Evolutionary conservation across 2,113 vertebrate species (phyloP).

Genomic region (Antigone vipio): DNA sequence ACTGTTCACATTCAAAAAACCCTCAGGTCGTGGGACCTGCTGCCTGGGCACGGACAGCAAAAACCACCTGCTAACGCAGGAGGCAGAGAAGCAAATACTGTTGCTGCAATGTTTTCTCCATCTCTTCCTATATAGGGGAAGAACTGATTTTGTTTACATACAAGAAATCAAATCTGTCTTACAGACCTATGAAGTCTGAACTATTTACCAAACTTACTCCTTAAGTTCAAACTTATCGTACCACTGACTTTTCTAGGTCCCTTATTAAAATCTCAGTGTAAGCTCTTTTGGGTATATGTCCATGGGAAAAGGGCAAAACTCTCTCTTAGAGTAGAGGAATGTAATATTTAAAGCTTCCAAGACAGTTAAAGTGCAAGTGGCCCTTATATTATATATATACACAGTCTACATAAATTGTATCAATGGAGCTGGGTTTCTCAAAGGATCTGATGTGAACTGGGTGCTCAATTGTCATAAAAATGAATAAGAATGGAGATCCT

Average conservation of each 20-base stretch:
- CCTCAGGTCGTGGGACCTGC: neutral
- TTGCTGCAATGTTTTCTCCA: neutral
- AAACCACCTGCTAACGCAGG: neutral
- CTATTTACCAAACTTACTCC: neutral
- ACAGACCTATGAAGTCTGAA: neutral
- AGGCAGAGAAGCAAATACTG: neutral
- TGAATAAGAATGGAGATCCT: neutral
- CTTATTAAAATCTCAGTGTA: neutral
- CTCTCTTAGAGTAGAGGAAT: neutral
- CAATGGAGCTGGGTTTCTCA: neutral
- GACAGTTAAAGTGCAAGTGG: neutral
- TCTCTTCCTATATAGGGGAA: neutral
- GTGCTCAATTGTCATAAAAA: neutral
- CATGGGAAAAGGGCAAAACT: neutral
- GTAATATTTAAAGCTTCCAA: neutral
- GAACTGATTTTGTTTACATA: neutral
- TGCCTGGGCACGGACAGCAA: neutral
- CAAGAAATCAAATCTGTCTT: neutral
- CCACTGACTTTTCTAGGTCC: neutral
- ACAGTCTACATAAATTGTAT: neutral
- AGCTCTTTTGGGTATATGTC: neutral
- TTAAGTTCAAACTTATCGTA: neutral
- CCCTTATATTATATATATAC: neutral
- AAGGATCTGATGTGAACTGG: neutral
- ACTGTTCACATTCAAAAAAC: neutral